A percentile compares a stretch with the other conserved stretches of the same genome.
Evolutionary conservation across 2,888 invertebrate genomes (phyloP).

Genomic region (Steinernema hermaphroditum): DNA sequence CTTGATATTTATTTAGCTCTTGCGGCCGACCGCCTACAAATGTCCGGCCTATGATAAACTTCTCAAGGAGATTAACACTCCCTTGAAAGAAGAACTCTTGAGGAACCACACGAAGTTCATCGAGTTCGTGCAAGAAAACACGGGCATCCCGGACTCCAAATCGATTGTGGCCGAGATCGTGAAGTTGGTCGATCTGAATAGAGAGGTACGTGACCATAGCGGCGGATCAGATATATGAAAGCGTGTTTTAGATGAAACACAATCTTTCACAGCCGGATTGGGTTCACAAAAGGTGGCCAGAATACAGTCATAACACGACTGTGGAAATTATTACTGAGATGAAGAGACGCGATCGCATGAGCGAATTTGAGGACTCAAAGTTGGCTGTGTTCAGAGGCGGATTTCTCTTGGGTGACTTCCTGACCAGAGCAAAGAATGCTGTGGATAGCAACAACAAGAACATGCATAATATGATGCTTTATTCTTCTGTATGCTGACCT

Average conservation of each 20-base stretch:
- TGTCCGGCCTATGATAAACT: slow-evolving; percentile 39
- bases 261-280: slow-evolving; percentile 51
- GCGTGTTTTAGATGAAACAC: slow-evolving; percentile 39
- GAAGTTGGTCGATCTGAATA: slow-evolving; percentile 45
- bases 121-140: slow-evolving; percentile 40
- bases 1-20: slow-evolving; percentile 36
- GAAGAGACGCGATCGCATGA: slow-evolving; percentile 37
- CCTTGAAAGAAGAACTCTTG: slow-evolving; percentile 30
- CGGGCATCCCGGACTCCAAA: slow-evolving; percentile 43
- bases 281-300: slow-evolving; percentile 49
- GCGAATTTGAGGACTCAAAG: slow-evolving; percentile 17
- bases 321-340: slow-evolving; percentile 47
- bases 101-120: slow-evolving; percentile 50
- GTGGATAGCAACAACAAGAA: slow-evolving; percentile 38
- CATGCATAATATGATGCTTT: slow-evolving; percentile 50
- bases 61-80: neutral
- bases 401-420: slow-evolving; percentile 49
- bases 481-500: slow-evolving; percentile 52
- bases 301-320: slow-evolving; percentile 47
- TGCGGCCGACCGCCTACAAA: slow-evolving; percentile 40
- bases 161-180: slow-evolving; percentile 33
- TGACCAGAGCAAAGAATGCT: slow-evolving; percentile 48
- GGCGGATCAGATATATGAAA: too few relatives aligned
- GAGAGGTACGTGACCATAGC: slow-evolving; percentile 44
- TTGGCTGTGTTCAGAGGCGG: slow-evolving; percentile 45